Conservation (phyloP, 2,888 invertebrate species). For the Drosophila mimetica region DNA sequence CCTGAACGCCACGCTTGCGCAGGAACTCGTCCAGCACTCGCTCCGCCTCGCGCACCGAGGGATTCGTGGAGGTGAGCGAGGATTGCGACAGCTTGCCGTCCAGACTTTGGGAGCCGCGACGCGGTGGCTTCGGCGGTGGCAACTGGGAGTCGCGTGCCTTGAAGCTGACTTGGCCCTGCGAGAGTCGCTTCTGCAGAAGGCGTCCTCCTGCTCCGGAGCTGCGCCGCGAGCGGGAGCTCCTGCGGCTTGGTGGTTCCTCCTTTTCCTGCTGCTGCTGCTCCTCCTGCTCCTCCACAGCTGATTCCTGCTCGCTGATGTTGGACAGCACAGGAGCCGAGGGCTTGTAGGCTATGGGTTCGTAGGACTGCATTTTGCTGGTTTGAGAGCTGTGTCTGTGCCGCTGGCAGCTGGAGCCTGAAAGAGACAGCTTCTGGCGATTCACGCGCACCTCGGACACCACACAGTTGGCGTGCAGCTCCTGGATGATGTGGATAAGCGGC, state of each 20-base stretch:
- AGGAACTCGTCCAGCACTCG: conserved; percentile 79
- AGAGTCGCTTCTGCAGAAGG: conserved; percentile 80
- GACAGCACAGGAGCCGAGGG: conserved; percentile 61
- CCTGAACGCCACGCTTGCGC: conserved; percentile 63
- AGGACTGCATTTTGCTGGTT: conserved; percentile 17
- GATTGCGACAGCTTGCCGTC: conserved; percentile 65
- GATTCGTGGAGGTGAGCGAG: conserved; percentile 70
- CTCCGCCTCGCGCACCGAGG: conserved; percentile 81
- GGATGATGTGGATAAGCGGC: conserved; percentile 83
- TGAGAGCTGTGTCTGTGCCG: not conserved
- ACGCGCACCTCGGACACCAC: conserved; percentile 83
- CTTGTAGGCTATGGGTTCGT: conserved; percentile 44
- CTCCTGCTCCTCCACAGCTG: conserved; percentile 50
- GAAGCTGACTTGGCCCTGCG: conserved; percentile 62
- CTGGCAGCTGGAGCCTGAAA: conserved; percentile 6
- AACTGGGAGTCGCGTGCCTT: conserved; percentile 65
- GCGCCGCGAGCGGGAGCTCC: conserved; percentile 43
- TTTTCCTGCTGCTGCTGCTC: conserved; percentile 4
- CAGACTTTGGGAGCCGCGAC: conserved; percentile 67
- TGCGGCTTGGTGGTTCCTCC: conserved; percentile 38
- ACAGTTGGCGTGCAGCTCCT: conserved; percentile 82
- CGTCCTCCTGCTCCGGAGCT: conserved; percentile 73
- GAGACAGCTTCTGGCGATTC: conserved; percentile 72
- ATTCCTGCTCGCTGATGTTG: conserved; percentile 64
- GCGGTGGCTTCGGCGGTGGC: conserved; percentile 83